Conservation (phyloP, 2,888 invertebrate species). For the Drosophila affinis region DNA sequence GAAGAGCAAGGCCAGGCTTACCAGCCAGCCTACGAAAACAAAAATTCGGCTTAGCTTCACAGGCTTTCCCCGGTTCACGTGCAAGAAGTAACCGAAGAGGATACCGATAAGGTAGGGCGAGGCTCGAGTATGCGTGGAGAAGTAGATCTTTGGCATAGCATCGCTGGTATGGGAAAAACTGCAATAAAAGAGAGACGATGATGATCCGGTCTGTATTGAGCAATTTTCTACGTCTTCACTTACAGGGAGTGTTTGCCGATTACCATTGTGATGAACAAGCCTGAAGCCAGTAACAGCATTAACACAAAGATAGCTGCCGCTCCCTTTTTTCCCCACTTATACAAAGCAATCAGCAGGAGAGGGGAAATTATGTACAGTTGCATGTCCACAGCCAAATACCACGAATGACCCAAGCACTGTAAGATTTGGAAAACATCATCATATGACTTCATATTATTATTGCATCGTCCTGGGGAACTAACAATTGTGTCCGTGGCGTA, state of each 20-base stretch:
- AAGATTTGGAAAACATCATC: not conserved
- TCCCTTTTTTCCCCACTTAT: conserved; percentile 75
- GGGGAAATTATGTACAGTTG: conserved; percentile 86
- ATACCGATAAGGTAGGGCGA: conserved; percentile 78
- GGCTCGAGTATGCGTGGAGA: conserved; percentile 69
- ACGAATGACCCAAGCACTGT: conserved; percentile 85
- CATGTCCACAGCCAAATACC: conserved; percentile 86
- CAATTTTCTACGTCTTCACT: conserved; percentile 8
- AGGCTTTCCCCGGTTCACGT: conserved; percentile 48
- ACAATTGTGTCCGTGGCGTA: conserved; percentile 78
- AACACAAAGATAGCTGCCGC: conserved; percentile 52
- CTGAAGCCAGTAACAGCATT: conserved; percentile 67
- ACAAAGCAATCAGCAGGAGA: conserved; percentile 84
- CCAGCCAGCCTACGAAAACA: conserved; percentile 59
- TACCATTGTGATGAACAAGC: conserved; percentile 69
- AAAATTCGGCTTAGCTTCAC: conserved; percentile 43
- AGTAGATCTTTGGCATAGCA: conserved; percentile 56
- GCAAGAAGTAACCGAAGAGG: conserved; percentile 71
- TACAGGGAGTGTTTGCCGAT: conserved; percentile 49
- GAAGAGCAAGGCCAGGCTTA: conserved; percentile 49
- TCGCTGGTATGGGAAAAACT: not conserved
- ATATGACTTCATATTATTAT: too few species aligned
- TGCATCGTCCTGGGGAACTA: conserved; percentile 1
- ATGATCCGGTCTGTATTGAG: not conserved
- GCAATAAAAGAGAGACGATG: not conserved